These are phyloP conservation scores for Coptotermes formosanus DNA, from an alignment of 1,140 invertebrate genomes.

Conservation along the genomic window DNA sequence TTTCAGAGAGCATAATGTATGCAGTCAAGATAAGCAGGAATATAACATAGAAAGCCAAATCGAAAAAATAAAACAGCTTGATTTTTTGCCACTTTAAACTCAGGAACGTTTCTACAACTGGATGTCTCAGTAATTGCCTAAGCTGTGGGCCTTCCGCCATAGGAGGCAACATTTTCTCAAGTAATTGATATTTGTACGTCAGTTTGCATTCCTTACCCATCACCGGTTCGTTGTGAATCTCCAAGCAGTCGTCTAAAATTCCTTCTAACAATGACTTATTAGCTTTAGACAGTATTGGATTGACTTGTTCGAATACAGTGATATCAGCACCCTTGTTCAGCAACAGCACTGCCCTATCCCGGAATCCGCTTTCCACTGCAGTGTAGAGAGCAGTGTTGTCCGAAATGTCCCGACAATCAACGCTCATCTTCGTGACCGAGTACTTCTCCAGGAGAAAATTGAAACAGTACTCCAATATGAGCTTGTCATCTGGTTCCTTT, in stretches of 20 bases:
- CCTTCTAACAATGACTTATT: neutral
- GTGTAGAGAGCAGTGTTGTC: neutral
- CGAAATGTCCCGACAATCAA: neutral
- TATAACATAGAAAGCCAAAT: neutral
- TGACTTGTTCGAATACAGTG: neutral
- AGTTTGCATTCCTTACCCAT: too few relatives aligned
- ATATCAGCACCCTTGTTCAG: neutral
- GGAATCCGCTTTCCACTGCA: neutral
- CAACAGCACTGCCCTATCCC: neutral
- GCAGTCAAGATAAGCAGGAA: neutral
- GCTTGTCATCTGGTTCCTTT: neutral
- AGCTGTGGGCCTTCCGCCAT: neutral
- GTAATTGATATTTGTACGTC: neutral
- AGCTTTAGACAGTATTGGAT: neutral
- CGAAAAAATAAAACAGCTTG: neutral
- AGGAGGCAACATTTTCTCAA: neutral
- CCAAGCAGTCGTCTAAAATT: neutral
- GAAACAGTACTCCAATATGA: neutral
- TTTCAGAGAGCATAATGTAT: neutral
- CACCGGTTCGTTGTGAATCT: neutral
- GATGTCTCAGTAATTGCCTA: neutral
- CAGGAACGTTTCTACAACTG: neutral
- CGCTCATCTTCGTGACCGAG: neutral
- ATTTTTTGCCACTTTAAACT: neutral
- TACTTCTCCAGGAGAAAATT: neutral